Conservation (phyloP, 1,140 invertebrate species). For the Phymastichus coffea region DNA sequence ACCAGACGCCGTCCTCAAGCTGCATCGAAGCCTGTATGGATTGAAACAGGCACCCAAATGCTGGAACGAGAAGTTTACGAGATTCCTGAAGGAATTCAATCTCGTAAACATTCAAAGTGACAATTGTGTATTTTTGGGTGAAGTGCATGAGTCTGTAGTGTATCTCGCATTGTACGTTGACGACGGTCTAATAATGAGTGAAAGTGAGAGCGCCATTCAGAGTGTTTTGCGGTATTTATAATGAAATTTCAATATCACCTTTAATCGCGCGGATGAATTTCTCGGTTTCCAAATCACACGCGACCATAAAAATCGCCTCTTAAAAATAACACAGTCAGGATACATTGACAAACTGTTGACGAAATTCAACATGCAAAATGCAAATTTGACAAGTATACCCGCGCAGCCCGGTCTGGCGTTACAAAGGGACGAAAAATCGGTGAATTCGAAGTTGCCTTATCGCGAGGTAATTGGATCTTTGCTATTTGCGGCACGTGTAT, state of each 20-base stretch:
- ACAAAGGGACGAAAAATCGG: too few relatives aligned
- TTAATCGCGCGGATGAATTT: not conserved
- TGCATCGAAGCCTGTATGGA: constrained; percentile 51
- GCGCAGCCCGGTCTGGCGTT: constrained; percentile 6
- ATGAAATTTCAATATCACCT: not conserved
- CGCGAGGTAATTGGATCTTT: too few relatives aligned
- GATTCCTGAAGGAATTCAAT: constrained; percentile 10
- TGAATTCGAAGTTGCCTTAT: too few relatives aligned
- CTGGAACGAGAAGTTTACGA: constrained; percentile 48
- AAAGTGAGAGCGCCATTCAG: constrained; percentile 11
- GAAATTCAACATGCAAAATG: not conserved
- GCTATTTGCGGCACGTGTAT: constrained; percentile 17
- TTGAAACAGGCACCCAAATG: constrained; percentile 48
- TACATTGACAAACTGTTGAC: not conserved
- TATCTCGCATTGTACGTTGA: constrained; percentile 2
- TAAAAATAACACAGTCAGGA: not conserved
- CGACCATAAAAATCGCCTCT: not conserved
- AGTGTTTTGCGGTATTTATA: not conserved
- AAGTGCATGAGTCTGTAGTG: not conserved
- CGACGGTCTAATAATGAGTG: constrained; percentile 33
- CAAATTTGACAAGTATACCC: not conserved
- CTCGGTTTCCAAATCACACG: not conserved
- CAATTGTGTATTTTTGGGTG: not conserved
- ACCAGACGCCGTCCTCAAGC: too few relatives aligned
- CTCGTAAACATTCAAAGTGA: not conserved